Conservation (phyloP, 2,113 vertebrate genomes). For the Gnathonemus echidnorhynchus region DNA sequence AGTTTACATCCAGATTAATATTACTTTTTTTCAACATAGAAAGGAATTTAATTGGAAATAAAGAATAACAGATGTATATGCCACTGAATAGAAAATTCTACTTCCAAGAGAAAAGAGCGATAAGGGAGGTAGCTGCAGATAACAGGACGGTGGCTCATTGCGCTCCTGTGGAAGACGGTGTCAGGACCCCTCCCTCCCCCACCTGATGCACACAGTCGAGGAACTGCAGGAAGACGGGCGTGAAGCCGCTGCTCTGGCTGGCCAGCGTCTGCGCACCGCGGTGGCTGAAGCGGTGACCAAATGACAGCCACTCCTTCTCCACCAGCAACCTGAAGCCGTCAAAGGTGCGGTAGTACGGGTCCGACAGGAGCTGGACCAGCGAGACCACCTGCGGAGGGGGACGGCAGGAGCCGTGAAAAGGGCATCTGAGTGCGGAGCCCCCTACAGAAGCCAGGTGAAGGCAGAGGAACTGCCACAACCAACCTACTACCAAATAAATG, state of each 20-base stretch:
- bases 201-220: conserved; percentile 90
- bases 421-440: not conserved
- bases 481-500: not conserved
- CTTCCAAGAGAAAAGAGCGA: not conserved
- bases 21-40: not conserved
- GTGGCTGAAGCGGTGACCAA: conserved; percentile 90
- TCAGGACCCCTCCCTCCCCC: not conserved
- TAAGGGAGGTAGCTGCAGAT: not conserved
- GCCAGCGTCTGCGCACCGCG: conserved; percentile 85
- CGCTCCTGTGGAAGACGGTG: not conserved
- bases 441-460: not conserved
- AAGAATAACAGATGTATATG: not conserved
- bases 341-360: conserved; percentile 88
- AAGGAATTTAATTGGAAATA: not conserved
- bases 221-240: conserved; percentile 90
- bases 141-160: not conserved
- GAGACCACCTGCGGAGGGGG: conserved; percentile 73
- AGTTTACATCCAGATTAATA: not conserved
- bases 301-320: conserved; percentile 97
- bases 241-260: conserved; percentile 82
- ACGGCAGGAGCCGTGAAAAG: not conserved
- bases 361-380: conserved; percentile 85
- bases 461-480: not conserved
- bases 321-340: conserved; percentile 91
- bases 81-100: not conserved